Percentiles rank a stretch among this genome's conserved stretches.
These are phyloP conservation scores for Scytalopus superciliaris DNA, from an alignment of 2,113 vertebrate genomes.

Conservation along the genomic window DNA sequence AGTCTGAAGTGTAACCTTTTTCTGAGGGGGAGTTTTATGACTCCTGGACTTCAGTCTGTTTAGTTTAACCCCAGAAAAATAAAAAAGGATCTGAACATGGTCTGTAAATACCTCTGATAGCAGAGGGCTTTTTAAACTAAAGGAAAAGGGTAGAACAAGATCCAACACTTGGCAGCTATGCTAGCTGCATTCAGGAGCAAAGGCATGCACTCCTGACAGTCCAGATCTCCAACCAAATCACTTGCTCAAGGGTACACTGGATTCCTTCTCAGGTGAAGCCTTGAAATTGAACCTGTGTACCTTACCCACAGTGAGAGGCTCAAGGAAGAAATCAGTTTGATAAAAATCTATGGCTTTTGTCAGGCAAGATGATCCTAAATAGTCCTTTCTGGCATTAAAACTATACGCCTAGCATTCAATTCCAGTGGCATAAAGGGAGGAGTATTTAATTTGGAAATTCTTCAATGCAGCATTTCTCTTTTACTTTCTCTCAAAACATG, in stretches of 20 bases:
- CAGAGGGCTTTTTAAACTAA: conserved; percentile 19
- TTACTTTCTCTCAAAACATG: neutral
- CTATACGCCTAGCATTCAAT: neutral
- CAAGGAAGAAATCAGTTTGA: neutral
- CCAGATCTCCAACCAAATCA: neutral
- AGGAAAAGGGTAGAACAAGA: neutral
- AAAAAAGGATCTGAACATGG: neutral
- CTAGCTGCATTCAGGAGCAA: neutral
- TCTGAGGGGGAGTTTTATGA: conserved; percentile 1
- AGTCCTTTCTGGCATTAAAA: conserved; percentile 3
- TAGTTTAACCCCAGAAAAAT: conserved; percentile 14
- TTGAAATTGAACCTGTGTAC: conserved; percentile 3
- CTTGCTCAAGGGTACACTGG: neutral
- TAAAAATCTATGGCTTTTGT: conserved; percentile 6
- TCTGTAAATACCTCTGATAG: conserved; percentile 16
- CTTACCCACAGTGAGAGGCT: neutral
- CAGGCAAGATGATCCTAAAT: neutral
- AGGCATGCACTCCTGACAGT: neutral
- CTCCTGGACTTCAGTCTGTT: neutral
- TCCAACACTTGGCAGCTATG: neutral
- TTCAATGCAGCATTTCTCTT: neutral
- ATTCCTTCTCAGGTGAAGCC: conserved; percentile 18
- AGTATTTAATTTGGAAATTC: conserved; percentile 11
- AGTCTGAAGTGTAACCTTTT: neutral
- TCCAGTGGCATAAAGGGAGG: neutral